Percentiles rank a stretch among this genome's conserved stretches.
These are phyloP conservation scores for Cyprinella venusta DNA, from an alignment of 2,797 vertebrate species.

Conservation along the genomic window DNA sequence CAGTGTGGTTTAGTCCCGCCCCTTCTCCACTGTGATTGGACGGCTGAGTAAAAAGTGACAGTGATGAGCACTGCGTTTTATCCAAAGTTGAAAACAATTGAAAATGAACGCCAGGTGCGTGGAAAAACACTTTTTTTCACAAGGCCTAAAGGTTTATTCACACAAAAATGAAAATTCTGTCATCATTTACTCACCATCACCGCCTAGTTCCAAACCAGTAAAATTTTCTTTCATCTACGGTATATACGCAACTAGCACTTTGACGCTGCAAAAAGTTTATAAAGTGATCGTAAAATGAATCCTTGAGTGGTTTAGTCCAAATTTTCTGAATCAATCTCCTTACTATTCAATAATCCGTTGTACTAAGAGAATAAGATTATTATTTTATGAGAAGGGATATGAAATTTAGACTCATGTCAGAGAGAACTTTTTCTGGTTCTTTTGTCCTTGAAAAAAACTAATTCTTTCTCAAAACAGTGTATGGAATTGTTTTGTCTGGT, in stretches of 20 bases:
- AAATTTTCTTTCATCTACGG: no score
- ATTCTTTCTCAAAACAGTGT: not conserved
- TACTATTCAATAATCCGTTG: not conserved
- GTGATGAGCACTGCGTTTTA: no score
- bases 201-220: no score
- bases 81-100: no score
- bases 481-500: slow-evolving; percentile 47
- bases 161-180: not conserved
- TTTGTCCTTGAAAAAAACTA: not conserved
- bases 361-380: no score
- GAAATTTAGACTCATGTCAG: not conserved
- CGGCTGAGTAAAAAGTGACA: no score
- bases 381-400: not conserved
- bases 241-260: not conserved
- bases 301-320: not conserved
- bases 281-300: not conserved
- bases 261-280: no score
- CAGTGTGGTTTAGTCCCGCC: no score
- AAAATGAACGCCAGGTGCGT: no score
- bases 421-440: slow-evolving; percentile 5
- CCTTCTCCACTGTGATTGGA: no score
- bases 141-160: not conserved
- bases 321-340: not conserved
- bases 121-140: no score
- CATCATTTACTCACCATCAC: not conserved